Evolutionary conservation across 2,797 vertebrate genomes (phyloP).

Genomic region (Liparis tanakae): DNA sequence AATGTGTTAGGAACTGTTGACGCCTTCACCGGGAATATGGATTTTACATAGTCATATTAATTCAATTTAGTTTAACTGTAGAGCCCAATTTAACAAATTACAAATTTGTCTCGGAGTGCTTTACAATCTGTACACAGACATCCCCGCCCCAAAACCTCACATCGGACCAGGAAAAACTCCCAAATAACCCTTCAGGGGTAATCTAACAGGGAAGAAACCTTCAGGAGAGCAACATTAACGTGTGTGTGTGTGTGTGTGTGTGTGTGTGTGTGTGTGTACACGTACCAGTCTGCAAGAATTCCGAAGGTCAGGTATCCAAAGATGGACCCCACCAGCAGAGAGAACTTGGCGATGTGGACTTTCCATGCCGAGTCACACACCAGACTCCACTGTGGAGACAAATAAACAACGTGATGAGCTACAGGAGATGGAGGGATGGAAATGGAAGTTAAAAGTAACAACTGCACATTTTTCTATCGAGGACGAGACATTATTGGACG

Average conservation of each 20-base stretch:
- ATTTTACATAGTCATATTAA: neutral
- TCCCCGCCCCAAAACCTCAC: too few species aligned
- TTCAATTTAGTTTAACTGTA: too few species aligned
- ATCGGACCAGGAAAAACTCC: too few species aligned
- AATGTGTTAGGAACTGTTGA: neutral
- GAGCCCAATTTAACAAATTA: too few species aligned
- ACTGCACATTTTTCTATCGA: neutral
- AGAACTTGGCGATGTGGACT: slow-evolving; percentile 98
- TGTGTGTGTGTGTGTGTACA: neutral
- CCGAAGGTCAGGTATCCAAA: slow-evolving; percentile 97
- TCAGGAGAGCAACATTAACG: too few species aligned
- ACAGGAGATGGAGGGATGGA: slow-evolving; percentile 16
- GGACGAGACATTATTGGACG: slow-evolving; percentile 1
- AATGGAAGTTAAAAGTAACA: neutral
- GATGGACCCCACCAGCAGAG: slow-evolving; percentile 96
- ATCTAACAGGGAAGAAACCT: too few species aligned
- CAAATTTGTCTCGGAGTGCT: too few species aligned
- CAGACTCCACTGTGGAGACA: slow-evolving; percentile 91
- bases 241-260: too few species aligned
- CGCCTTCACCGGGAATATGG: neutral
- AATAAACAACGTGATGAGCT: slow-evolving; percentile 52
- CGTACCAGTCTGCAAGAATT: slow-evolving; percentile 96
- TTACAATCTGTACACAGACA: too few species aligned
- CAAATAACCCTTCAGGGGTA: too few species aligned
- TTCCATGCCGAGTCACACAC: slow-evolving; percentile 94